Base-by-base conservation (phyloP, 2,113 vertebrate species). In the Tragelaphus imberbis region DNA sequence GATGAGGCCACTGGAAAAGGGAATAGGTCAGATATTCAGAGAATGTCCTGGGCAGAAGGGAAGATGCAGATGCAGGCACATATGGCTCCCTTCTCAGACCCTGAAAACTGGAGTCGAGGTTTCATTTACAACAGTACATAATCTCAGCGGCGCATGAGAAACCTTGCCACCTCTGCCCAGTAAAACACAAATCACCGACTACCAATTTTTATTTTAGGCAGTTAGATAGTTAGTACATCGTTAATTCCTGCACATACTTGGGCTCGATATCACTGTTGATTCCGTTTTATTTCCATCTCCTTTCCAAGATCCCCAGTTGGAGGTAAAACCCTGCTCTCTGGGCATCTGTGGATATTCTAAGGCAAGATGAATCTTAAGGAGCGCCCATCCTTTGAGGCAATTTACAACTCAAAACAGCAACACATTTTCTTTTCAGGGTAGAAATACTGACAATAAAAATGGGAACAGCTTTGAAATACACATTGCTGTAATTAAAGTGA, bases 171-270 rank as follows among this genome's bases (percentile, higher is more conserved):
- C 87, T 91, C 95, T 90, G 96, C 87, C 93, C 89, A 92, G 91
- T 96, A 97, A 95, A 97, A 95, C 61, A 95, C 95, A 98, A 97
- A 96, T 95, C 97, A 97, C 95, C 51, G 82, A 71, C 96, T 85
- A 81, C 87, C 97, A 33, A 3, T 68, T 97, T 98, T 98, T 98
- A 98, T 97, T 97, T 96, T 92, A 97, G 97, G 98, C 95, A 95
- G 97, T 98, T 98, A 98, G 93, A 96, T 87, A 95, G 98, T 98
- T 97, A 97, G 95, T 98, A 96, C 94, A 68, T 97, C 87, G 15
- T 98, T 98, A 98, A 97, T 97, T 97, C 80, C 91, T 90, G 65
- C 86, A 96, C 95, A 92, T 56, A 82, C 89, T 92, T 86, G 68
- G 95, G 86, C 94, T 93, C 91, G 28, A 5, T 92, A 94, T 95